Base-by-base conservation (phyloP, 2,797 vertebrate species). In the Gadopsis marmoratus region DNA sequence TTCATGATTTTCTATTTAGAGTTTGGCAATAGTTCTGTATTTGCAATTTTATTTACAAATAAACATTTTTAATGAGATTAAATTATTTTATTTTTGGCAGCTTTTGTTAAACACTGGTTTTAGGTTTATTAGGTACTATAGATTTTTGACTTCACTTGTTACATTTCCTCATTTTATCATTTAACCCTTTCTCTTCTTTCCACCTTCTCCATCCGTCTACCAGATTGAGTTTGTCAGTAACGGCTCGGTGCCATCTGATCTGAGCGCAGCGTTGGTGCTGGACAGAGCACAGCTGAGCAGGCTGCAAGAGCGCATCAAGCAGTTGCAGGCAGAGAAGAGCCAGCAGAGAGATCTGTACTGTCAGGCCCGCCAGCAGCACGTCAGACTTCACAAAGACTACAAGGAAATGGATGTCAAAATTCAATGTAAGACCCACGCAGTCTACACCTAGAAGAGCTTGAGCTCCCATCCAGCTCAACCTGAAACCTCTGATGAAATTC, bases 181-280 rank as follows among this genome's bases (percentile, higher is more conserved):
- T 23, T 35, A 39, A 39, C 43, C 1, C 35, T 21, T 13, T 39
- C 31, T 39, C 3, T 11, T 56, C 23, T 31, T 43, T 54, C 5
- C 12, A 21, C 14, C 17, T 12, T 45, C 12, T 51, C 33, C 8
- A 7, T 60, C 29, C 4, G 0, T 45, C 23, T 16, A 3, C 31
- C 63, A 94, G 93, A 90, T 98, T 62, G 93, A 97, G 71, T 96
- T 93, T 72, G 51, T 96, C 29, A 54, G 75, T 5, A 80, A 95
- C 21, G 94, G 92, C 58, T 71, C 91, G n/a, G 78, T 97, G 77
- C 96, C 95, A 0, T 70, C 39, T 4, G 94, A 97, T 79, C 92
- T 98, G 83, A 95, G 94, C 9, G 84, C 91, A 5, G 92, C 94
- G 0, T 75, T 99, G 91, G 93, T 98, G 31, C 93, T 99, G 92